These are phyloP conservation scores for Argyrosomus regius DNA, from an alignment of 2,797 vertebrate genomes.

Conservation along the genomic window DNA sequence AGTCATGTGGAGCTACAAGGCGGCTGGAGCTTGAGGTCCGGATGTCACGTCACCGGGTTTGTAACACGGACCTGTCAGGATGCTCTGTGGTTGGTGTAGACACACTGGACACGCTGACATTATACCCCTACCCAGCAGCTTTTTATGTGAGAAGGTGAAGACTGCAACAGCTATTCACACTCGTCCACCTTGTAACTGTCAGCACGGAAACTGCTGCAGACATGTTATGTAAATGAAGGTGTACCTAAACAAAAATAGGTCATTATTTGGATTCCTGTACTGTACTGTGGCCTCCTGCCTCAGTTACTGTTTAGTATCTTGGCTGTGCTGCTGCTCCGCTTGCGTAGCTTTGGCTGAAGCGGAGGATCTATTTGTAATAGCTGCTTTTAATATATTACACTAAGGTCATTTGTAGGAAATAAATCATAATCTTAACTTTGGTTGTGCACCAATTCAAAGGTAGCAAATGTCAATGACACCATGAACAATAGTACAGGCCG, in stretches of 20 bases:
- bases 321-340: constrained; percentile 11
- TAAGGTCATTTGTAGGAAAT: constrained; percentile 56
- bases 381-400: constrained; percentile 27
- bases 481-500: constrained; percentile 62
- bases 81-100: constrained; percentile 42
- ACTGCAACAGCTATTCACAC: constrained; percentile 59
- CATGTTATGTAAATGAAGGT: constrained; percentile 59
- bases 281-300: constrained; percentile 20
- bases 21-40: constrained; percentile 44
- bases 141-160: constrained; percentile 46
- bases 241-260: constrained; percentile 69
- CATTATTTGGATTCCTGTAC: constrained; percentile 59
- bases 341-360: constrained; percentile 31
- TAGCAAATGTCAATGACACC: constrained; percentile 57
- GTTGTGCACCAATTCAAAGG: constrained; percentile 47
- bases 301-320: constrained; percentile 1
- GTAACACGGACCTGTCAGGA: constrained; percentile 48
- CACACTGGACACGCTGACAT: constrained; percentile 44
- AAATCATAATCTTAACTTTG: constrained; percentile 59
- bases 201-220: constrained; percentile 61
- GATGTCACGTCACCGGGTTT: constrained; percentile 62
- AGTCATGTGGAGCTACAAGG: constrained; percentile 58
- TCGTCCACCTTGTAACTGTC: constrained; percentile 76
- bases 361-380: constrained; percentile 48
- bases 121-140: constrained; percentile 36